These are phyloP conservation scores for Ooceraea biroi DNA, from an alignment of 1,140 invertebrate genomes.

Conservation along the genomic window DNA sequence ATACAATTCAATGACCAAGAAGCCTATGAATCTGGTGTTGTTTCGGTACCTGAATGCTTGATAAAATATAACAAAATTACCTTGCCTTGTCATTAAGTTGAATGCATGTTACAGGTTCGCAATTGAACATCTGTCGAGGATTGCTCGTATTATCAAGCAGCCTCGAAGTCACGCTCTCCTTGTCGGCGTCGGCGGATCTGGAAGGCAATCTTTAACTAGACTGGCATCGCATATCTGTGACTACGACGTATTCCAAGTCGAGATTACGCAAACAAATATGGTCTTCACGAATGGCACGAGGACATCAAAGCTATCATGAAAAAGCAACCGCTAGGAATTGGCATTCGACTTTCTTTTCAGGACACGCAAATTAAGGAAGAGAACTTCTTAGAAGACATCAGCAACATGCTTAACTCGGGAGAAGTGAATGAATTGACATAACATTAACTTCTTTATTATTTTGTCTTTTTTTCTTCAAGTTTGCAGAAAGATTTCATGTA, in stretches of 20 bases:
- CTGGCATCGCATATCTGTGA: conserved; percentile 97
- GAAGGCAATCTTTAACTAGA: conserved; percentile 95
- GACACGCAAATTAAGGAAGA: conserved; percentile 98
- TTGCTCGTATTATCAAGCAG: conserved; percentile 96
- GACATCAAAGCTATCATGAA: conserved; percentile 94
- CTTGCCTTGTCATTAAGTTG: background rate
- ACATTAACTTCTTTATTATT: background rate
- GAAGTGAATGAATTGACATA: conserved; percentile 88
- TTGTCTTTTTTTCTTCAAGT: background rate
- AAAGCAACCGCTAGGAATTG: conserved; percentile 94
- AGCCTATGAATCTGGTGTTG: conserved; percentile 98
- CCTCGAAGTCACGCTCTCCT: conserved; percentile 94
- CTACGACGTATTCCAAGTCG: conserved; percentile 96
- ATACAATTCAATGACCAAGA: conserved; percentile 98
- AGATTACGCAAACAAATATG: conserved; percentile 96
- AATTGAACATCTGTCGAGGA: conserved; percentile 96
- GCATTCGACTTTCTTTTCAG: conserved; percentile 97
- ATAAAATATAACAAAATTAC: background rate
- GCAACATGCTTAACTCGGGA: conserved; percentile 96
- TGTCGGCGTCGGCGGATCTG: conserved; percentile 96
- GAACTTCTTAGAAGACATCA: conserved; percentile 97
- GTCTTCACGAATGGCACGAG: conserved; percentile 94
- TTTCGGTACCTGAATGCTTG: conserved; percentile 90
- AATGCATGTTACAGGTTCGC: conserved; percentile 90
- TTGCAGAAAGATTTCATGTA: background rate